Evolutionary conservation across 2,797 vertebrate genomes (phyloP), one percentile per base, ranked within the genome.

Genomic region (Halcyon chelicuti): DNA sequence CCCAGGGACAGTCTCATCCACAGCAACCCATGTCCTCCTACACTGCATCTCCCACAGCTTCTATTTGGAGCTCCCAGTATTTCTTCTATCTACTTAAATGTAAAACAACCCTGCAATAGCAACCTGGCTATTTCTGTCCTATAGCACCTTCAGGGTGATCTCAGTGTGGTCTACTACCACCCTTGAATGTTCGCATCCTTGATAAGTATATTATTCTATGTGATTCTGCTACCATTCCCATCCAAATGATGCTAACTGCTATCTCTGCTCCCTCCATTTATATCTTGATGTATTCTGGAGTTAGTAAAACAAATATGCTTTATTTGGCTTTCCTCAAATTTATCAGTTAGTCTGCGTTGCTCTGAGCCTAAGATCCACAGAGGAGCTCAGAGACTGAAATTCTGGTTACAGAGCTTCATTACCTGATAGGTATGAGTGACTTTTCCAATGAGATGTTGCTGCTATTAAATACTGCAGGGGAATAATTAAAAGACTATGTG

Each of bases 131-230:
- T 28, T 91, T 93, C 60, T 91, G n/a, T 62, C 63, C 31, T 61
- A 7, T 14, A 72, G 9, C 13, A 68, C 31, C 33, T 86, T 58
- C 7, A 28, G 54, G 40, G 26, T 47, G 22, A 35, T 7, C 21
- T 46, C 25, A 44, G 31, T 0, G 0, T 42, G 19, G 15, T 67
- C 66, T 61, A 23, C 7, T 7, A 61, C 31, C 8, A 49, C 6
- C 29, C 17, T 47, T 47, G 14, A 47, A 40, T 25, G 85, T 79
- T 21, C 25, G 47, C 7, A 12, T 26, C 29, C 55, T 87, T 33
- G 46, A 1, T 5, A 62, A 28, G 5, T 40, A 4, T 47, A 15
- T 58, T 75, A 21, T 71, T 63, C 23, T 55, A 1, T 46, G 33
- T 5, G 66, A 49, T 67, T 7, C 28, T 10, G 12, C 19, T 52